These are phyloP conservation scores for Mormyrops boulengeri DNA, from an alignment of 2,797 vertebrate species.

Conservation along the genomic window DNA sequence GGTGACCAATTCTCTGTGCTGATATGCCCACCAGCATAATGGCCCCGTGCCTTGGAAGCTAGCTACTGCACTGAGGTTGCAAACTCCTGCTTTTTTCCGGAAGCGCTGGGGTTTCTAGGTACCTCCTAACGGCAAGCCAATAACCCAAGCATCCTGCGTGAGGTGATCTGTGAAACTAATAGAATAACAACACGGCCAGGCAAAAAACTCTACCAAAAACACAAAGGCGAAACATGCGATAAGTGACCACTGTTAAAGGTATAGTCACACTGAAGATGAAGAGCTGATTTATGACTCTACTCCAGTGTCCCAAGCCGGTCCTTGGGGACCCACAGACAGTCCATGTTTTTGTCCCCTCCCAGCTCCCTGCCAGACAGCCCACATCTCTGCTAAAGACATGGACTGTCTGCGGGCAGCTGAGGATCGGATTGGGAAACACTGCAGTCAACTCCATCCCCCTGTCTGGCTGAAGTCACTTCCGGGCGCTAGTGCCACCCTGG, in stretches of 20 bases:
- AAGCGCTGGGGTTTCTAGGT: neutral
- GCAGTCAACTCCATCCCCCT: constrained; percentile 52
- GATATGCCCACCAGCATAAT: neutral
- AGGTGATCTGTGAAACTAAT: neutral
- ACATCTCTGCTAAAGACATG: neutral
- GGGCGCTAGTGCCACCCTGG: neutral
- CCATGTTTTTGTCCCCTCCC: neutral
- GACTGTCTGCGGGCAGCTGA: neutral
- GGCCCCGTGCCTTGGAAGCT: neutral
- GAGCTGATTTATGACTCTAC: constrained; percentile 65
- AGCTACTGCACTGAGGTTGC: neutral
- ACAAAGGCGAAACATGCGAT: neutral
- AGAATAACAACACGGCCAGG: neutral
- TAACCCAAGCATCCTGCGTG: neutral
- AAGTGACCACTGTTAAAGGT: neutral
- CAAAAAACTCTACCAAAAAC: neutral
- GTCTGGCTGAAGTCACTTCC: neutral
- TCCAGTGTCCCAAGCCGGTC: neutral
- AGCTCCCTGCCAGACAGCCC: neutral
- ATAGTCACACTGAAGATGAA: constrained; percentile 42
- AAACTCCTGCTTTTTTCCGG: neutral
- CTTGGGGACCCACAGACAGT: neutral
- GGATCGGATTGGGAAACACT: neutral
- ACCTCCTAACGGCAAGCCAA: neutral
- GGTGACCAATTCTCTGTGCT: neutral